A percentile compares a stretch with the other conserved stretches of the same genome.
These are phyloP conservation scores for Coelinius sp. DNA, from an alignment of 2,888 invertebrate species.

Conservation along the genomic window DNA sequence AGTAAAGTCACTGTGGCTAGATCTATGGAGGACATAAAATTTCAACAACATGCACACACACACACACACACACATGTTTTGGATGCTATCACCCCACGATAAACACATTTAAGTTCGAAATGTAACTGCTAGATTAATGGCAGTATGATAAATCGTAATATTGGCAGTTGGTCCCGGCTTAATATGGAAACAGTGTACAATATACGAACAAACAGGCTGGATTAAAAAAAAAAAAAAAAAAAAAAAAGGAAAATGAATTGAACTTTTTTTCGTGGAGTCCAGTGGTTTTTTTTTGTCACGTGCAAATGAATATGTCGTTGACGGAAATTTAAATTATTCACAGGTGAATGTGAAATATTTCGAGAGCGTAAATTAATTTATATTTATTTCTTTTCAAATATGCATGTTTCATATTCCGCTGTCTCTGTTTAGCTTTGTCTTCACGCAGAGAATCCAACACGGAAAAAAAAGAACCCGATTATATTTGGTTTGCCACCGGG, in stretches of 20 bases:
- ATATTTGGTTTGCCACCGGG: too few relatives aligned
- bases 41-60: constrained; percentile 20
- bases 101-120: constrained; percentile 46
- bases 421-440: too few relatives aligned
- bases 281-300: neutral
- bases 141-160: constrained; percentile 46
- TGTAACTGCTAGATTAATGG: constrained; percentile 47
- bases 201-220: constrained; percentile 11
- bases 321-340: neutral
- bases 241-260: neutral
- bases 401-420: too few relatives aligned
- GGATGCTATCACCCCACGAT: constrained; percentile 42
- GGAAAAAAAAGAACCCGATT: too few relatives aligned
- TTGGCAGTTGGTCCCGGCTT: constrained; percentile 42
- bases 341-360: too few relatives aligned
- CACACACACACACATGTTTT: constrained; percentile 38
- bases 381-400: too few relatives aligned
- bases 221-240: constrained; percentile 4
- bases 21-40: constrained; percentile 40
- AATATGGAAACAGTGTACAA: constrained; percentile 18
- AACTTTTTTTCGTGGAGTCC: neutral
- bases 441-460: too few relatives aligned
- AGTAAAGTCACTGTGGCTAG: constrained; percentile 38
- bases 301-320: neutral
- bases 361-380: too few relatives aligned